Conservation (phyloP, 2,888 invertebrate species). For the Sturmia bella region DNA sequence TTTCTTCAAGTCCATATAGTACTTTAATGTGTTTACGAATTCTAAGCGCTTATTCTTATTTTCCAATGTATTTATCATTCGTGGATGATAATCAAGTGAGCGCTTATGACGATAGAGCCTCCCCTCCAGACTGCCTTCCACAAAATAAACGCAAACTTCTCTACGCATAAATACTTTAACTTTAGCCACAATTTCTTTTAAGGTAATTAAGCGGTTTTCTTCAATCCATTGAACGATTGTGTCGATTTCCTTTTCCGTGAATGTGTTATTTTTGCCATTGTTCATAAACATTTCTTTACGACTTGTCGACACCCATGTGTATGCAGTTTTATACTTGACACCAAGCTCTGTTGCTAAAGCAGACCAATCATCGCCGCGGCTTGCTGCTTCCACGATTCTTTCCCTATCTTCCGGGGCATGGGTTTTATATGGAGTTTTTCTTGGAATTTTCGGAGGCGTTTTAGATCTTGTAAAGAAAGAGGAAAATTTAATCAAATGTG, state of each 20-base stretch:
- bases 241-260: conserved; percentile 60
- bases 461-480: conserved; percentile 41
- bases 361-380: conserved; percentile 67
- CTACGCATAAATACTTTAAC: conserved; percentile 52
- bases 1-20: conserved; percentile 61
- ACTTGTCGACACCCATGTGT: conserved; percentile 66
- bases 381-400: conserved; percentile 64
- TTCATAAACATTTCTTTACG: conserved; percentile 67
- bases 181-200: conserved; percentile 63
- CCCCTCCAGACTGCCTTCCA: conserved; percentile 64
- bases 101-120: conserved; percentile 63
- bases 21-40: conserved; percentile 57
- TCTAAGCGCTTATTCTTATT: conserved; percentile 61
- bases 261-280: conserved; percentile 60
- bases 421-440: conserved; percentile 66
- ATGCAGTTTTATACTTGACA: conserved; percentile 67
- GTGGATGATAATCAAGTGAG: conserved; percentile 54
- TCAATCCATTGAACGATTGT: conserved; percentile 64
- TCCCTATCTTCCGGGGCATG: conserved; percentile 62
- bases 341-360: conserved; percentile 61
- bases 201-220: conserved; percentile 58
- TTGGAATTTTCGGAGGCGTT: conserved; percentile 45
- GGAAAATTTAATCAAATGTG: background rate
- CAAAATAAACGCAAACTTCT: conserved; percentile 64
- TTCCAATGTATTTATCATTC: conserved; percentile 58